Evolutionary conservation across 2,888 invertebrate genomes (phyloP), one percentile per base, ranked within the genome.

Genomic region (Platycnemis pennipes): DNA sequence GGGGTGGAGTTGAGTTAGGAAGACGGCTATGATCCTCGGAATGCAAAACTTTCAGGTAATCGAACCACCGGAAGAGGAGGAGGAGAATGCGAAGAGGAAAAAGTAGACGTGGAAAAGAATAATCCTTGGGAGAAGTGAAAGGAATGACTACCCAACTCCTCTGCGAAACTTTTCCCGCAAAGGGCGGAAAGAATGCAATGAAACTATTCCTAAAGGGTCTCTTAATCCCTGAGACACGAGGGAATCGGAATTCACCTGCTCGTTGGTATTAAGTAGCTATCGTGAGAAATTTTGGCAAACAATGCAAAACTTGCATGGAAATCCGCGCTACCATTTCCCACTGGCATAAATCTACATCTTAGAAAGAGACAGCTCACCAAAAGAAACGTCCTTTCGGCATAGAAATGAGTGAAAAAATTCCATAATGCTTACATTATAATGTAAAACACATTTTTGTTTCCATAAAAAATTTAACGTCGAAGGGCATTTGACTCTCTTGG

Each of bases 31-130:
- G 77, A 77, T 77, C 26, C 87, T 22, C 1, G 46, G 87, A 87
- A 44, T 87, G 46, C 46, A 87, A 87, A 87, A 44, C 87, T 45
- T n/a, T n/a, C 44, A 45, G 46, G 87, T 87, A 16, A n/a, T 44
- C 44, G 87, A 44, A 46, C 87, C n/a, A 26, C n/a, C 13, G n/a
- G 45, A 87, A 87, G 45, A 5, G 46, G n/a, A 87, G 22, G 45
- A 87, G 87, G 86, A 42, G 44, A 19, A 7, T 37, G 16, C 5
- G 37, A 86, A 22, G 26, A n/a, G 45, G 87, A 45, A n/a, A 22
- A 44, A 45, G 13, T 11, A 44, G 86, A n/a, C 11, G 26, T 4
- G 16, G 86, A 37, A 37, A 0, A 37, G 37, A 77, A 77, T 11
- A 77, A 44, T 46, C 26, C 45, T 26, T 8, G 46, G 8, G 45